Base-by-base conservation (phyloP, 2,888 invertebrate genomes). In the Molorchus minor region DNA sequence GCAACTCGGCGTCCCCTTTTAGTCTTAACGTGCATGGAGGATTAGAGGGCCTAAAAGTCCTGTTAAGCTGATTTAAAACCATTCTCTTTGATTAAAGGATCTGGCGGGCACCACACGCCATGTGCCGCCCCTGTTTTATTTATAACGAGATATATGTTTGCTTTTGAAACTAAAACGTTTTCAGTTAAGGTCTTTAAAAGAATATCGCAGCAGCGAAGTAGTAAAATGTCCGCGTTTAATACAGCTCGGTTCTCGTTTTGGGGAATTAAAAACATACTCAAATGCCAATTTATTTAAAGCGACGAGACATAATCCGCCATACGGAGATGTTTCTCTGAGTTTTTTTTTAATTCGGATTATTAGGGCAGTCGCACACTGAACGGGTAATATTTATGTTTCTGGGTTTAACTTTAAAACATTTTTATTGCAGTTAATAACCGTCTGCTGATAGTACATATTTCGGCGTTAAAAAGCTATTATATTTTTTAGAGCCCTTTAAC, bases 71-170 rank as follows among this genome's bases (percentile, higher is more conserved):
- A 74, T 74, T 74, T 74, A 73, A 72, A 74, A 72, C 72, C 71
- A 70, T 73, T 74, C 71, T 71, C 70, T 72, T 69, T 74, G 75
- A 74, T 73, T 73, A 74, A 74, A 71, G 71, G 71, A 72, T 71
- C 70, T 63, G 58, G 52, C 55, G 62, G 65, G 57, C 63, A 58
- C 67, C 64, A 62, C 65, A 65, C 66, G 69, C 67, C 62, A 67
- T 51, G 54, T 64, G 58, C 56, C 60, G 64, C 61, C 41, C 62
- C 66, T 67, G 68, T 61, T 70, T 70, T 69, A 70, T 70, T 69
- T 71, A 67, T 68, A 68, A 62, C 61, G 61, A 64, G 64, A 67
- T 67, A n/a, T n/a, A 64, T 66, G 68, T 71, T 67, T 63, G 62
- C 65, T 69, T 71, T 64, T 69, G 67, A 68, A 67, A 70, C 64